Base-by-base conservation (phyloP, 2,888 invertebrate genomes). In the Eugnorisma glareosa region DNA sequence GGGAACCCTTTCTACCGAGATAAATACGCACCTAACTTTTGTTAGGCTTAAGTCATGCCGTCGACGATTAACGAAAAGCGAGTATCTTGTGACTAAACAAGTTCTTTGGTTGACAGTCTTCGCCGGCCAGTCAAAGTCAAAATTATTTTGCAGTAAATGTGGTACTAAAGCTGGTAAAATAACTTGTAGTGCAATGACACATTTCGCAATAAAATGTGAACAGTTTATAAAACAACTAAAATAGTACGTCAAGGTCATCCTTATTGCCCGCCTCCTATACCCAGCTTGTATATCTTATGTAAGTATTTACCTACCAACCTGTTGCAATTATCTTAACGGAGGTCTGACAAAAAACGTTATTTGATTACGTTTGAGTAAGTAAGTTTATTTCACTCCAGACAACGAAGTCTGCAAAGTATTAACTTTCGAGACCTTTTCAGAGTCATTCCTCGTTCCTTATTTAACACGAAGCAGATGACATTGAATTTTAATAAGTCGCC, bases 361-460 rank as follows among this genome's bases (percentile, higher is more conserved):
- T 71, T 67, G n/a, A 71, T 59, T 73, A 71, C 28, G n/a, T 74
- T 71, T 48, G 71, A 71, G 45, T 40, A 31, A 31, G 31, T 18
- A 48, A 59, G 45, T 59, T 37, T 15, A 48, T 51, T 66, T 28
- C 24, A 28, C 1, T 21, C 13, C 11, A 21, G 73, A 48, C 45
- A 40, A n/a, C 48, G 48, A 51, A 51, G 73, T 81, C 78, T 78
- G 78, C 40, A 48, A 59, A 73, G 28, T 66, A 40, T 80, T 80
- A 78, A 57, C 64, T 73, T 64, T 24, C 10, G 13, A 40, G 54
- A 73, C 80, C 64, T 35, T 80, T 73, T 43, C 48, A 66, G n/a
- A 57, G 40, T 66, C 18, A 51, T 73, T 66, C 10, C 15, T 73
- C 43, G 54, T 73, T 43, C 48, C 40, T 73, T 73, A 81, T 73